Conservation (phyloP, 2,113 vertebrate species). For the Emydocephalus ijimae region DNA sequence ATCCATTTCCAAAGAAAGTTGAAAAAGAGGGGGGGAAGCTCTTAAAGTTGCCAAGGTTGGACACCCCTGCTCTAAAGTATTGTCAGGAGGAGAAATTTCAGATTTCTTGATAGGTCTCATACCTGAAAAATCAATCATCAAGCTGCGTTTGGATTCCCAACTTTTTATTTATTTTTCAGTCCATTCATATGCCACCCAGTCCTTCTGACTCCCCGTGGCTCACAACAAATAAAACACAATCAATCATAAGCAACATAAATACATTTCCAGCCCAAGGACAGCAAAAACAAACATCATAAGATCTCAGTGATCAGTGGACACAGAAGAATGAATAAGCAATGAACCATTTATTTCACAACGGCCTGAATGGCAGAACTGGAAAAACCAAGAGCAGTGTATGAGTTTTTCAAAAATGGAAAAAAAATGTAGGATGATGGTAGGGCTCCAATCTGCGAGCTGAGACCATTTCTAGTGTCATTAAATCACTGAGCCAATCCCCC, state of each 20-base stretch:
- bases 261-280: background rate
- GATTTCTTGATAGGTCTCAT: background rate
- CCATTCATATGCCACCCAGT: background rate
- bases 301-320: background rate
- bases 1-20: slow-evolving; percentile 76
- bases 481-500: background rate
- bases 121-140: background rate
- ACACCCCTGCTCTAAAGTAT: background rate
- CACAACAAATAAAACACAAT: background rate
- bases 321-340: background rate
- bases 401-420: background rate
- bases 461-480: background rate
- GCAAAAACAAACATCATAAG: background rate
- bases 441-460: background rate
- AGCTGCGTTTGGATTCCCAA: background rate
- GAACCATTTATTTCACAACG: background rate
- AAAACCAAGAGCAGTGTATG: background rate
- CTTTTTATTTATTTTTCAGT: background rate
- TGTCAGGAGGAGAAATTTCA: no score
- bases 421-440: background rate
- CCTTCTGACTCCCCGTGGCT: background rate
- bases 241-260: background rate
- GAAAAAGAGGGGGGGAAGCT: background rate
- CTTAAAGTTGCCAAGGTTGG: no score
- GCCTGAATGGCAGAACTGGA: background rate